Percentiles rank a stretch among this genome's conserved stretches.
These are phyloP conservation scores for Margaritifera margaritifera DNA, from an alignment of 2,888 invertebrate genomes.

Conservation along the genomic window DNA sequence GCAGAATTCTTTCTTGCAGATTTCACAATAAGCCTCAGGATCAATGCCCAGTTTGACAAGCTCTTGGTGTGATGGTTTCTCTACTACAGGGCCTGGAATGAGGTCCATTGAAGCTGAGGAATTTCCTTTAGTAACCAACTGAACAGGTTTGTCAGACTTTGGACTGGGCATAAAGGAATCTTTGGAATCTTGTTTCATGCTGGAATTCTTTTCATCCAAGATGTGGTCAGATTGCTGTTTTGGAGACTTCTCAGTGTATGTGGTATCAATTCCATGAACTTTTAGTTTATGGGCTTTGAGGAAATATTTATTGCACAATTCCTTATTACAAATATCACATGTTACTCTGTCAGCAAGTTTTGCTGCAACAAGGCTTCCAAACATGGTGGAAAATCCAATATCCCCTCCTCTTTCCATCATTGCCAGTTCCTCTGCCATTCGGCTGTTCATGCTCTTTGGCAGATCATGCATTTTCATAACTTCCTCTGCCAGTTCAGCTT, in stretches of 20 bases:
- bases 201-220: slow-evolving; percentile 7
- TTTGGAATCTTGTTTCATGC: slow-evolving; percentile 39
- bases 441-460: slow-evolving; percentile 36
- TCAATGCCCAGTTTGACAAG: slow-evolving; percentile 71
- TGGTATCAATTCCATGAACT: slow-evolving; percentile 81
- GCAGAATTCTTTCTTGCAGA: slow-evolving; percentile 98
- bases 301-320: slow-evolving; percentile 99
- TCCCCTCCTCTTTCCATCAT: slow-evolving; percentile 42
- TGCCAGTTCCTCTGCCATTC: slow-evolving; percentile 46
- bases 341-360: slow-evolving; percentile 71
- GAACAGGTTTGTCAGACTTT: slow-evolving; percentile 16
- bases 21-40: slow-evolving; percentile 72
- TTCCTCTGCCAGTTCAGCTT: slow-evolving; percentile 45
- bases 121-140: slow-evolving; percentile 22
- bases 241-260: slow-evolving; percentile 37
- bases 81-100: slow-evolving; percentile 31
- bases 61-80: slow-evolving; percentile 61
- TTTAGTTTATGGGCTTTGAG: slow-evolving; percentile 99
- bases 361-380: slow-evolving; percentile 71
- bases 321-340: slow-evolving; percentile 98
- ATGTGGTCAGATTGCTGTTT: slow-evolving; percentile 29
- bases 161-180: slow-evolving; percentile 27
- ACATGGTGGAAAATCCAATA: slow-evolving; percentile 62
- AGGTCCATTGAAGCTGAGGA: slow-evolving; percentile 26
- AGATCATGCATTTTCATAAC: slow-evolving; percentile 38